Base-by-base conservation (phyloP, 2,888 invertebrate species). In the Epsilonema sp. region DNA sequence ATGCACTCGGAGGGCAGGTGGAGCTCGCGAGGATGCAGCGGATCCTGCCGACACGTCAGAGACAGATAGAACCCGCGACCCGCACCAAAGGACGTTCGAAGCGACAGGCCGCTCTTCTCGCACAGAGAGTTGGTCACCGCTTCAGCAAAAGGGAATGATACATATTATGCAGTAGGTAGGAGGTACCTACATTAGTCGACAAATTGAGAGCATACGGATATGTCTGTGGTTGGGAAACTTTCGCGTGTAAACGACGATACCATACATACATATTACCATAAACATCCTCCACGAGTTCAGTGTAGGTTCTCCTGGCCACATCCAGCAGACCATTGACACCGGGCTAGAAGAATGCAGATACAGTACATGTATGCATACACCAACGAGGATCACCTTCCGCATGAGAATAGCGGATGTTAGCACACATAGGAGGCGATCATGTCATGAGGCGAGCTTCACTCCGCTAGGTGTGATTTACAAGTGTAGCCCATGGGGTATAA, bases 241-340 rank as follows among this genome's bases (percentile, higher is more conserved):
- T 5, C 19, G 5, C 19, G 16, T 11, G 22, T 31, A 26, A 20
- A 43, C 21, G 13, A 19, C 26, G 23, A 41, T 53, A 52, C 16
- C 59, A 58, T 25, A 47, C 42, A 51, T 8, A n/a, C n/a, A 40
- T 37, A 43, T 50, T 62, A 78, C 78, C 71, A 57, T 72, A 75
- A 64, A 86, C 78, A 53, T 82, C 80, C 53, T 81, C 79, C 50
- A 86, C 75, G 16, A 83, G 70, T 64, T 87, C 84, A n/a, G 80
- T 78, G 66, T 86, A 87, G 0, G 80, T 78, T 61, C 78, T 76
- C 55, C 89, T 71, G 3, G 83, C 78, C 26, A 87, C 73, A 65
- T 89, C 89, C 53, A 90, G 66, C 46, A 84, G 70, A 1, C 79
- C 79, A 58, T 78, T 79, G n/a, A 56, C 48, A 13, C 52, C 53